Conservation (phyloP, 2,113 vertebrate genomes). For the Nothobranchius furzeri region DNA sequence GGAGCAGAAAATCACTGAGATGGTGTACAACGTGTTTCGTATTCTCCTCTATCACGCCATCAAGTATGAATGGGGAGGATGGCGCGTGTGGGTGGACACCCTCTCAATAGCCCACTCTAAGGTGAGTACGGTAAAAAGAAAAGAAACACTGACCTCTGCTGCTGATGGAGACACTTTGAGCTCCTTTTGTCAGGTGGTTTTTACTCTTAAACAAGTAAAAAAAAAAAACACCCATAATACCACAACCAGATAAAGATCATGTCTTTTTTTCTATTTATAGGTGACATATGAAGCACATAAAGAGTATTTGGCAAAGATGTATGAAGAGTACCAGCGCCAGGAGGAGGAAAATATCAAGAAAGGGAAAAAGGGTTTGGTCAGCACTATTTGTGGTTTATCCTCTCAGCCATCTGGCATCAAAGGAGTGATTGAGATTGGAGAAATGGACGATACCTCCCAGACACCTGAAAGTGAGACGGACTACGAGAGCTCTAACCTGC, state of each 20-base stretch:
- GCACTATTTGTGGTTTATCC: conserved; percentile 97
- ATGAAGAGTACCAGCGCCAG: conserved; percentile 97
- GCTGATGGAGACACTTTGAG: conserved; percentile 21
- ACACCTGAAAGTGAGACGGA: conserved; percentile 95
- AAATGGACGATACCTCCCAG: conserved; percentile 89
- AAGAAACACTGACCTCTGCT: conserved; percentile 53
- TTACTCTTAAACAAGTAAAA: too few relatives aligned
- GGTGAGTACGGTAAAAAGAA: conserved; percentile 84
- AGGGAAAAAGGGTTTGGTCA: conserved; percentile 94
- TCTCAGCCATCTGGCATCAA: conserved; percentile 85
- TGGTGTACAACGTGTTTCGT: conserved; percentile 99
- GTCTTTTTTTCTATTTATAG: conserved; percentile 63
- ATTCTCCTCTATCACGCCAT: conserved; percentile 98
- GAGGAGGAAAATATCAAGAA: conserved; percentile 98
- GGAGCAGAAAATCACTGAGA: conserved; percentile 96
- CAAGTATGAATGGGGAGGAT: conserved; percentile 99
- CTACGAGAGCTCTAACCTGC: conserved; percentile 85
- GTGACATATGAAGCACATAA: conserved; percentile 98
- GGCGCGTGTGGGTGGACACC: conserved; percentile 98
- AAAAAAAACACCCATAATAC: too few relatives aligned
- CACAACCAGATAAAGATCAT: too few relatives aligned
- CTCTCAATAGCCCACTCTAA: conserved; percentile 98
- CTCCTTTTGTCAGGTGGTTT: neutral
- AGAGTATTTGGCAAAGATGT: conserved; percentile 98
- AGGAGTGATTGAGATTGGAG: conserved; percentile 84